Evolutionary conservation across 2,888 invertebrate genomes (phyloP).

Genomic region (Folsomia candida): DNA sequence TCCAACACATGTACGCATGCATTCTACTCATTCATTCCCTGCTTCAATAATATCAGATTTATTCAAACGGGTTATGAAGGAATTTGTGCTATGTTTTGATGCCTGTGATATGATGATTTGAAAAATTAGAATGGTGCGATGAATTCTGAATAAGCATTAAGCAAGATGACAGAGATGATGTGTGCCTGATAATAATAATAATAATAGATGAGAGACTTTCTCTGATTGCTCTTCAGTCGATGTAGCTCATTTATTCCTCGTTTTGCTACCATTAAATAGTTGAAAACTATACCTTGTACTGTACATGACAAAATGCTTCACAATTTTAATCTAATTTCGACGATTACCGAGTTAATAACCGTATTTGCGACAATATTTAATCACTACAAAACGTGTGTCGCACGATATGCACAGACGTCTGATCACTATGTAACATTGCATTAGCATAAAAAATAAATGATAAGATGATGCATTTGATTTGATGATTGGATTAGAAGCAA

Average conservation of each 20-base stretch:
- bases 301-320: no score
- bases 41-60: conserved; percentile 1
- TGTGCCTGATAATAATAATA: conserved; percentile 23
- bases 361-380: no score
- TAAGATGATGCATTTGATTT: conserved; percentile 30
- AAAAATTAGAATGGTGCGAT: conserved; percentile 22
- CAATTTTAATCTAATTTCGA: no score
- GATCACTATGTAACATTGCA: no score
- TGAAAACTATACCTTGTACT: no score
- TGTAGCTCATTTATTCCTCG: not conserved
- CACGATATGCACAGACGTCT: no score
- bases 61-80: conserved; percentile 7
- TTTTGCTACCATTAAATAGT: no score
- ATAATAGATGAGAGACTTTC: conserved; percentile 20
- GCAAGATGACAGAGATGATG: conserved; percentile 22
- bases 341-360: no score
- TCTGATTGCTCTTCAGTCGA: conserved; percentile 10
- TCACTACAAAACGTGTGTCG: no score
- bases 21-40: not conserved
- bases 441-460: conserved; percentile 2
- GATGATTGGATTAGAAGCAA: conserved; percentile 35
- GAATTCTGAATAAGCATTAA: conserved; percentile 20
- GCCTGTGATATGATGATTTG: conserved; percentile 17
- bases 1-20: no score
- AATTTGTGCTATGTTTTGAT: conserved; percentile 16